phyloP scores from a whole-genome alignment of 2,888 invertebrate species.

The Leucoptera coffeella region DNA sequence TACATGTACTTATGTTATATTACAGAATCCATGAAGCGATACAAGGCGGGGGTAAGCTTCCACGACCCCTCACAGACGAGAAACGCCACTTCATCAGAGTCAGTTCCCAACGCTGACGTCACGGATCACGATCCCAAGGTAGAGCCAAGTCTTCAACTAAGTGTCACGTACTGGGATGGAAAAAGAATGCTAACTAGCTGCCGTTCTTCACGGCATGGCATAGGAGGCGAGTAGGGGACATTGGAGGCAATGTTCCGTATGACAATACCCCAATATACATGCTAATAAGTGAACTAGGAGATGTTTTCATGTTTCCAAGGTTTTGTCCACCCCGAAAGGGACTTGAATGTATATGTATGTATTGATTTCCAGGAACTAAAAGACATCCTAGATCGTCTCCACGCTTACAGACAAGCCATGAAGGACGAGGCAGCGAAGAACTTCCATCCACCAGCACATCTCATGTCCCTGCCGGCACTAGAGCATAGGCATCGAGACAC shows the following conservation, averaged over 20 bases:
- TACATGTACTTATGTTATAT: not conserved
- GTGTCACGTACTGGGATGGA: too few species aligned
- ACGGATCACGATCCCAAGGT: conserved; percentile 44
- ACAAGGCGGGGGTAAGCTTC: conserved; percentile 55
- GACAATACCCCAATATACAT: too few species aligned
- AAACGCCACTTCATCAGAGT: conserved; percentile 18
- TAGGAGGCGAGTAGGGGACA: too few species aligned
- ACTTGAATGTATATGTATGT: too few species aligned
- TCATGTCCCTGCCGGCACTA: conserved; percentile 25
- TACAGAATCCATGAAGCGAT: conserved; percentile 53
- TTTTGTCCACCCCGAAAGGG: too few species aligned
- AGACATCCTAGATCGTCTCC: conserved; percentile 27
- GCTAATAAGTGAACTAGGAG: too few species aligned
- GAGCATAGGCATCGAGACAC: conserved; percentile 41
- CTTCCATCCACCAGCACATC: conserved; percentile 24
- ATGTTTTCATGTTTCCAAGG: too few species aligned
- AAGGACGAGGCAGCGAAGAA: conserved; percentile 23
- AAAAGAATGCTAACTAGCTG: too few species aligned
- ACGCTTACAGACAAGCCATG: conserved; percentile 28
- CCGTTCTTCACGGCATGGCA: too few species aligned
- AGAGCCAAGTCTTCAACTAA: too few species aligned
- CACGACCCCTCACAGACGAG: conserved; percentile 42
- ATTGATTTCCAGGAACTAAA: conserved; percentile 20
- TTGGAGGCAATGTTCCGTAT: too few species aligned
- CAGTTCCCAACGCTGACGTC: conserved; percentile 20